These are phyloP conservation scores for Hypomecis atomaria DNA, from an alignment of 2,888 invertebrate genomes.

Conservation along the genomic window DNA sequence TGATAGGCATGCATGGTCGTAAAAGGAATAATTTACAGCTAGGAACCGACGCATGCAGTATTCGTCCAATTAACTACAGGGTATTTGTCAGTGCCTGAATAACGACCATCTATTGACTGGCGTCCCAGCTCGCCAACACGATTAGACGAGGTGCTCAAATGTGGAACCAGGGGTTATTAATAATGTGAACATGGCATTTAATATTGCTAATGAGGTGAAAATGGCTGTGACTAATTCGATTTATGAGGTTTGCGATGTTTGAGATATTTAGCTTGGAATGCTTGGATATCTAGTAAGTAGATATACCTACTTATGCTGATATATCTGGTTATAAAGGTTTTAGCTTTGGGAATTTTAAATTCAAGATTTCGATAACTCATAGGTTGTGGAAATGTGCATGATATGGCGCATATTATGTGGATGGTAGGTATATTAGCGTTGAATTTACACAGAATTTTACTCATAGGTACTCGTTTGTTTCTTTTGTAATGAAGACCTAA, in stretches of 20 bases:
- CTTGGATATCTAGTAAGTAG: neutral
- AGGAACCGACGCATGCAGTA: conserved; percentile 50
- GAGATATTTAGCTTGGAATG: neutral
- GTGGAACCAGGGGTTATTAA: conserved; percentile 10
- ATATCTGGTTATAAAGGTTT: no score
- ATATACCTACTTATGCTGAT: no score
- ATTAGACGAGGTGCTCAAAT: conserved; percentile 41
- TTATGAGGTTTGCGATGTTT: conserved; percentile 1
- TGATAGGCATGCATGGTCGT: conserved; percentile 67
- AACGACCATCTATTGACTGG: conserved; percentile 55
- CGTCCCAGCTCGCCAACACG: conserved; percentile 47
- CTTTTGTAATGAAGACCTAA: no score
- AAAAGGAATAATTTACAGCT: conserved; percentile 72
- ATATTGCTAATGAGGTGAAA: conserved; percentile 14
- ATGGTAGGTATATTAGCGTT: no score
- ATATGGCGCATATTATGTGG: no score
- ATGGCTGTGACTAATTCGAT: conserved; percentile 1
- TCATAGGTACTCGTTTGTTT: no score
- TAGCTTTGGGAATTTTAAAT: no score
- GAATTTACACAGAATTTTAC: no score
- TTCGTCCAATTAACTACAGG: conserved; percentile 71
- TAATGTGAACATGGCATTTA: conserved; percentile 1
- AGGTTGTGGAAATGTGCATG: no score
- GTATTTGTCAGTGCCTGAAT: conserved; percentile 69
- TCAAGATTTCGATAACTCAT: no score